Conservation (phyloP, 2,888 invertebrate species). For the Euplexia lucipara region DNA sequence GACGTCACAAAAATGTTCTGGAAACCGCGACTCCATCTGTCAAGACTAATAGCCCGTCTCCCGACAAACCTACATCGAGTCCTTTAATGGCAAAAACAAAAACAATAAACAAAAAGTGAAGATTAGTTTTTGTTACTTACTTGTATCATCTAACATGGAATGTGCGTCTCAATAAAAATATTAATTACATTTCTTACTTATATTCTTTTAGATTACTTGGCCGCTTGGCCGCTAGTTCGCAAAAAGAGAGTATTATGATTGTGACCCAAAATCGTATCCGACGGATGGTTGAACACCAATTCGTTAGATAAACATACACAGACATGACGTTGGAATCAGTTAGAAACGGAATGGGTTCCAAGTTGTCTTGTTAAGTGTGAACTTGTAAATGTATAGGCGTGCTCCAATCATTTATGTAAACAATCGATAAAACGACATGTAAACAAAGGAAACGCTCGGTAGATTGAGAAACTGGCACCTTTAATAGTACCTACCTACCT, state of each 20-base stretch:
- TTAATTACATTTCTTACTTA: neutral
- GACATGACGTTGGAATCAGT: constrained; percentile 20
- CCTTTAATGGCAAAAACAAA: neutral
- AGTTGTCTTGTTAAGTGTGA: constrained; percentile 57
- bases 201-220: too few relatives aligned
- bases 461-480: constrained; percentile 73
- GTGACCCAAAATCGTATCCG: constrained; percentile 32
- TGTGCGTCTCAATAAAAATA: neutral
- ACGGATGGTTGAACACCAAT: constrained; percentile 39
- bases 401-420: constrained; percentile 74
- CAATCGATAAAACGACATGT: constrained; percentile 67
- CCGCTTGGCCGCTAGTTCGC: neutral
- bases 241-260: constrained; percentile 16
- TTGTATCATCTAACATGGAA: neutral
- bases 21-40: neutral
- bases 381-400: constrained; percentile 63
- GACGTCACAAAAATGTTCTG: constrained; percentile 42
- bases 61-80: neutral
- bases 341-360: constrained; percentile 35
- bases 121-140: neutral
- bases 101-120: neutral
- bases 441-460: constrained; percentile 70
- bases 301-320: constrained; percentile 32
- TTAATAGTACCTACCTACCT: constrained; percentile 8
- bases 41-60: too few relatives aligned